Conservation (phyloP, 53 echinoderm and acorn worm species). For the Crossaster papposus region DNA sequence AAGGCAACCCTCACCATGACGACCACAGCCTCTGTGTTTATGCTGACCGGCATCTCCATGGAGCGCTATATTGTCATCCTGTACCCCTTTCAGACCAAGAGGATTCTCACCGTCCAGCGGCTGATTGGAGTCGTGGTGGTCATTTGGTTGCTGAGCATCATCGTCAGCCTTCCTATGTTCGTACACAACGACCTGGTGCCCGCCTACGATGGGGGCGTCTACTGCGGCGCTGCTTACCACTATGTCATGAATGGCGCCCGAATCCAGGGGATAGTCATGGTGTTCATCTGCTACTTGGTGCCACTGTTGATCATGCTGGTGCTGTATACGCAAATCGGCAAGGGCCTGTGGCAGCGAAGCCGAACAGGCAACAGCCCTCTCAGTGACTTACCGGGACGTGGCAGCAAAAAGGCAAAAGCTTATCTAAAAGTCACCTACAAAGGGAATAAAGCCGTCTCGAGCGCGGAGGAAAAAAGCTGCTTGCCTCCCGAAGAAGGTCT, state of each 20-base stretch:
- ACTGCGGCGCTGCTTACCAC: constrained; percentile 36
- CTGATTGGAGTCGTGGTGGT: constrained; percentile 71
- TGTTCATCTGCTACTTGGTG: constrained; percentile 66
- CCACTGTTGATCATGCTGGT: constrained; percentile 77
- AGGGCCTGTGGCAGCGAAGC: constrained; percentile 78
- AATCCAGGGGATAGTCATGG: constrained; percentile 56
- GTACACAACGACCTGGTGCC: constrained; percentile 49
- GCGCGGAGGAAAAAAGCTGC: constrained; percentile 8
- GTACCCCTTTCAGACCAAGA: constrained; percentile 78
- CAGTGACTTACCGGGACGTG: background rate
- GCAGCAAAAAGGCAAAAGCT: constrained; percentile 24
- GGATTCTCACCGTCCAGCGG: constrained; percentile 74
- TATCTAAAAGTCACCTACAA: constrained; percentile 35
- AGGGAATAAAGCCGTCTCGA: constrained; percentile 39
- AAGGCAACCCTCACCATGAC: constrained; percentile 74
- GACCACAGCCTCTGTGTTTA: constrained; percentile 79
- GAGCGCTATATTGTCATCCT: constrained; percentile 93
- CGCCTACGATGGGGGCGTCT: constrained; percentile 35
- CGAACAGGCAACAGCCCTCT: constrained; percentile 15
- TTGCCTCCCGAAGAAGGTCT: constrained; percentile 11
- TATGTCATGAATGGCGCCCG: constrained; percentile 21
- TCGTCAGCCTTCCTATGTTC: constrained; percentile 64
- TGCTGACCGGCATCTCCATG: constrained; percentile 83
- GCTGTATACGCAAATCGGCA: constrained; percentile 76
- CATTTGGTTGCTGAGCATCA: constrained; percentile 74